phyloP scores from a whole-genome alignment of 2,797 vertebrate genomes.

The Hozukius guyotensis region DNA sequence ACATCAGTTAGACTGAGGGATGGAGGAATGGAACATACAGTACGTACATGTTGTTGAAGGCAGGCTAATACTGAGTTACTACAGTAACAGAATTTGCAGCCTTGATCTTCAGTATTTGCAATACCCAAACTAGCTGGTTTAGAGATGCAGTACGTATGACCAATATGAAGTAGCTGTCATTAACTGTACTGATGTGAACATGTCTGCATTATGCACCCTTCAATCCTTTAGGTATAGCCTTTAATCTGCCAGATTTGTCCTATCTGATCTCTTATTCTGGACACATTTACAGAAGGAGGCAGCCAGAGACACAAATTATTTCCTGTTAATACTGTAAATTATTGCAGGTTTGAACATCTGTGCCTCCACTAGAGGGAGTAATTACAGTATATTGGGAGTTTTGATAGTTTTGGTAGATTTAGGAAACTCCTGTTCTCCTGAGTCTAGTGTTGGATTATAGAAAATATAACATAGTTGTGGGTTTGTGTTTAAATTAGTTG shows the following conservation, averaged over 20 bases:
- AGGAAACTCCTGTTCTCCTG: not conserved
- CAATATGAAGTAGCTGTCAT: not conserved
- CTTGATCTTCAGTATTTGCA: not conserved
- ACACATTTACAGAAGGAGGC: not conserved
- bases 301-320: not conserved
- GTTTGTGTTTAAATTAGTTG: not conserved
- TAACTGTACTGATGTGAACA: not conserved
- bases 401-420: not conserved
- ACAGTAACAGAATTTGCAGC: not conserved
- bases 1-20: not conserved
- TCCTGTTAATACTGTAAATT: not conserved
- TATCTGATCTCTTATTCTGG: not conserved
- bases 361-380: constrained; percentile 4
- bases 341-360: not conserved
- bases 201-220: not conserved
- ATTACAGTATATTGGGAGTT: not conserved
- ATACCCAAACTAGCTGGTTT: not conserved
- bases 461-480: not conserved
- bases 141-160: not conserved
- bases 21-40: not conserved
- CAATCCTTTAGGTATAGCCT: not conserved
- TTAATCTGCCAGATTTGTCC: not conserved
- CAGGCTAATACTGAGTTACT: not conserved
- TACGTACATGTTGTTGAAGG: not conserved
- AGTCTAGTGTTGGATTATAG: not conserved